phyloP scores from a whole-genome alignment of 2,797 vertebrate species.

The Eurystomus glaucurus region DNA sequence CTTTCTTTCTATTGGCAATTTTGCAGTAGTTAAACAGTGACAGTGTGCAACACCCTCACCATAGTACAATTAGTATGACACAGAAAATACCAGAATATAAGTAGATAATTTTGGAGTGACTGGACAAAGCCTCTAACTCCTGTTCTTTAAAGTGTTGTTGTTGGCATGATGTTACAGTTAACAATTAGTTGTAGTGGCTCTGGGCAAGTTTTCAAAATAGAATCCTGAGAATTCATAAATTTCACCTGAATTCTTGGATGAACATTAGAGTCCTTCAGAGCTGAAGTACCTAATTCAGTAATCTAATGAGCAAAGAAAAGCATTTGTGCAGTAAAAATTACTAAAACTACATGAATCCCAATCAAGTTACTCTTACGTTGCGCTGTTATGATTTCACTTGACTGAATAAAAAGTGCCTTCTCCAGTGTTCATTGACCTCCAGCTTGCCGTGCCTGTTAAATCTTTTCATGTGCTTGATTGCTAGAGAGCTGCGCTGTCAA shows the following conservation, averaged over 20 bases:
- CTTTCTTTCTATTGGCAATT: conserved; percentile 31
- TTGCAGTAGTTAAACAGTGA: conserved; percentile 28
- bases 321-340: conserved; percentile 12
- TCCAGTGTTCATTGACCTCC: neutral
- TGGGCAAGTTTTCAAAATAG: neutral
- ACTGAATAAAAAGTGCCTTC: conserved; percentile 20
- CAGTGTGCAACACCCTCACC: conserved; percentile 18
- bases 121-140: neutral
- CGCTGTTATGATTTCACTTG: conserved; percentile 6
- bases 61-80: neutral
- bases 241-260: neutral
- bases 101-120: neutral
- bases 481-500: neutral
- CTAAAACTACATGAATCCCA: neutral
- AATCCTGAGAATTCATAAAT: neutral
- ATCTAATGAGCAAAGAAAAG: neutral
- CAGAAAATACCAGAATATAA: neutral
- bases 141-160: neutral
- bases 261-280: neutral
- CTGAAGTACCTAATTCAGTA: neutral
- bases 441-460: neutral
- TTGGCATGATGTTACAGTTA: neutral
- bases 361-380: conserved; percentile 8
- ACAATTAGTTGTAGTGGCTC: neutral
- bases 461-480: conserved; percentile 21